A percentile compares a stretch with the other conserved stretches of the same genome.
These are phyloP conservation scores for Sicus ferrugineus DNA, from an alignment of 2,888 invertebrate genomes.

Conservation along the genomic window DNA sequence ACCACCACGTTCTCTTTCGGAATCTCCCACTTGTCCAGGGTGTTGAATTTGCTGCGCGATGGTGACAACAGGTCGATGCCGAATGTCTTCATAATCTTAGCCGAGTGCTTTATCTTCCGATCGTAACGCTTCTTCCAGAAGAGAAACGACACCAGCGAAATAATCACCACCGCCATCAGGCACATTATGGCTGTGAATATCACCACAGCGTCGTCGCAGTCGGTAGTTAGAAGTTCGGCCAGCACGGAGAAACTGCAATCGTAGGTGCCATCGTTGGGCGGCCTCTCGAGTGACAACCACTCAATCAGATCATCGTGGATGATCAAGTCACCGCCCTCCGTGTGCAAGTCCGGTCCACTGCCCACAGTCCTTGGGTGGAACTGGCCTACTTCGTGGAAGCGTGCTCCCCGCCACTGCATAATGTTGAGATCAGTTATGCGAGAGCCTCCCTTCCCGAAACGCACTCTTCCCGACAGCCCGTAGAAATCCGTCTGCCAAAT, in stretches of 20 bases:
- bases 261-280: conserved; percentile 76
- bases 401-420: conserved; percentile 69
- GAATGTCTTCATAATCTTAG: conserved; percentile 75
- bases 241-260: conserved; percentile 75
- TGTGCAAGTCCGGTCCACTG: conserved; percentile 56
- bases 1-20: conserved; percentile 84
- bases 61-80: conserved; percentile 71
- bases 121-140: conserved; percentile 76
- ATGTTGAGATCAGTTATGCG: conserved; percentile 71
- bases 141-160: conserved; percentile 69
- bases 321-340: conserved; percentile 66
- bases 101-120: conserved; percentile 71
- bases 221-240: conserved; percentile 72
- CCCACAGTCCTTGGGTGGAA: conserved; percentile 68
- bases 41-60: conserved; percentile 64
- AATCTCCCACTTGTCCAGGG: conserved; percentile 88
- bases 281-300: conserved; percentile 71
- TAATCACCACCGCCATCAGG: conserved; percentile 60
- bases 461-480: conserved; percentile 78
- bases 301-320: conserved; percentile 68
- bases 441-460: conserved; percentile 75
- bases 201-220: conserved; percentile 74
- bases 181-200: conserved; percentile 71
- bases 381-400: conserved; percentile 67
- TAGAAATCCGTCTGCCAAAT: conserved; percentile 74